Percentiles rank a stretch among this genome's conserved stretches.
These are phyloP conservation scores for Sarcophaga subvicina DNA, from an alignment of 2,888 invertebrate genomes.

Conservation along the genomic window DNA sequence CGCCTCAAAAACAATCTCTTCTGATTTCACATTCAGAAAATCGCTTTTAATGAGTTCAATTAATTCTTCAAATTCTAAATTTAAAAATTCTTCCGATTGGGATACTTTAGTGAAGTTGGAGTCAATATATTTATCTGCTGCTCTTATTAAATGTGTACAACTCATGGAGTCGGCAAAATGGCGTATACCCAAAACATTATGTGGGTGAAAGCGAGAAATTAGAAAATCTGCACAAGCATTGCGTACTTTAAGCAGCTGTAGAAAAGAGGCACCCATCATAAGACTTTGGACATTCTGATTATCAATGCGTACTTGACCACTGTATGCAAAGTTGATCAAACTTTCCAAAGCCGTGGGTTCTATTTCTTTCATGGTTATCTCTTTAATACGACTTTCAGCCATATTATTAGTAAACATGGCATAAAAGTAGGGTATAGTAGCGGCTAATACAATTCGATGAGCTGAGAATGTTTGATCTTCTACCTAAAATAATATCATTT, in stretches of 20 bases:
- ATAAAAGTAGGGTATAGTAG: slow-evolving; percentile 94
- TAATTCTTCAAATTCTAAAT: slow-evolving; percentile 84
- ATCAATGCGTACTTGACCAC: slow-evolving; percentile 89
- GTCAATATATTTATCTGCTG: slow-evolving; percentile 89
- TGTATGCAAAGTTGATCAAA: slow-evolving; percentile 93
- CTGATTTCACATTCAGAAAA: slow-evolving; percentile 89
- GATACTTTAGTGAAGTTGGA: slow-evolving; percentile 89
- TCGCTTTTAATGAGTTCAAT: slow-evolving; percentile 88
- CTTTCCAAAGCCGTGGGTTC: slow-evolving; percentile 92
- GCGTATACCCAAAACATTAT: slow-evolving; percentile 90
- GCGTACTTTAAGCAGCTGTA: slow-evolving; percentile 90
- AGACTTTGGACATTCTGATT: slow-evolving; percentile 91
- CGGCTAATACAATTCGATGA: slow-evolving; percentile 91
- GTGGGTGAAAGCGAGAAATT: slow-evolving; percentile 88
- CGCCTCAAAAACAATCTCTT: slow-evolving; percentile 93
- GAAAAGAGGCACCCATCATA: slow-evolving; percentile 92
- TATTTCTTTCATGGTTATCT: slow-evolving; percentile 91
- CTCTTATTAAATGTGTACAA: slow-evolving; percentile 87
- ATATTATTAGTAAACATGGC: slow-evolving; percentile 96
- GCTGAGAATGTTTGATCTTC: slow-evolving; percentile 90
- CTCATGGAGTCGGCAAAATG: slow-evolving; percentile 91
- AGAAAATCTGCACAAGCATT: slow-evolving; percentile 93
- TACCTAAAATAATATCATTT: slow-evolving; percentile 82
- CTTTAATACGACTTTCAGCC: slow-evolving; percentile 91
- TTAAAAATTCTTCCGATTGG: slow-evolving; percentile 89